phyloP scores from a whole-genome alignment of 2,888 invertebrate genomes.

The Trissoscelio sp. region DNA sequence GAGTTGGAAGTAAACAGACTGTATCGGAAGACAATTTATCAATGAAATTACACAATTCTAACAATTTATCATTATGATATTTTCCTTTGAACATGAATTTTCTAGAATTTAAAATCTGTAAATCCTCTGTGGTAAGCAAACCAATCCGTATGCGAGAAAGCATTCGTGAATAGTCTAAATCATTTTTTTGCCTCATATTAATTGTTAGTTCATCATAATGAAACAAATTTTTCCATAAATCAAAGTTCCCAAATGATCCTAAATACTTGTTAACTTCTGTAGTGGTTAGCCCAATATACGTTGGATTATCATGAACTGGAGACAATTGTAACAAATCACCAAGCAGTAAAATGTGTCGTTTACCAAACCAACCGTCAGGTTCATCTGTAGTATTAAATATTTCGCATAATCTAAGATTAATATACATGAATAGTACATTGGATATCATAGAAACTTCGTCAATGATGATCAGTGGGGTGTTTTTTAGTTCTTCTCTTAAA shows the following conservation, averaged over 20 bases:
- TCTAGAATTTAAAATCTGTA: constrained; percentile 14
- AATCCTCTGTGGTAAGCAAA: neutral
- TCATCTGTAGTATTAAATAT: constrained; percentile 75
- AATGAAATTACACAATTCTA: constrained; percentile 27
- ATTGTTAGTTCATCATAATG: constrained; percentile 73
- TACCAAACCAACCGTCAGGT: constrained; percentile 76
- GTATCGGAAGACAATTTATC: constrained; percentile 47
- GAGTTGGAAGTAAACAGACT: constrained; percentile 72
- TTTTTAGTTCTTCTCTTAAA: constrained; percentile 70
- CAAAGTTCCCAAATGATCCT: constrained; percentile 68
- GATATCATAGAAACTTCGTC: constrained; percentile 75
- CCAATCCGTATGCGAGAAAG: constrained; percentile 14
- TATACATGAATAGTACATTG: constrained; percentile 72
- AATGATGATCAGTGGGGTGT: constrained; percentile 68
- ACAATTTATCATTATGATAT: constrained; percentile 44
- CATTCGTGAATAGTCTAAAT: constrained; percentile 69
- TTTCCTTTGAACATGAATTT: neutral
- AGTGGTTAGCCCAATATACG: constrained; percentile 55
- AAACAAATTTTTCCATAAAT: constrained; percentile 75
- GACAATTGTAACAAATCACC: constrained; percentile 78
- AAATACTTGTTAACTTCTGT: constrained; percentile 67
- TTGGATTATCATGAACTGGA: constrained; percentile 72
- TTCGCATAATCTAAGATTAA: constrained; percentile 72
- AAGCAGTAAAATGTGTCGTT: constrained; percentile 74
- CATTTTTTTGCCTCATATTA: constrained; percentile 34